phyloP scores from a whole-genome alignment of 1,140 invertebrate species.

The Dreissena rostriformis region DNA sequence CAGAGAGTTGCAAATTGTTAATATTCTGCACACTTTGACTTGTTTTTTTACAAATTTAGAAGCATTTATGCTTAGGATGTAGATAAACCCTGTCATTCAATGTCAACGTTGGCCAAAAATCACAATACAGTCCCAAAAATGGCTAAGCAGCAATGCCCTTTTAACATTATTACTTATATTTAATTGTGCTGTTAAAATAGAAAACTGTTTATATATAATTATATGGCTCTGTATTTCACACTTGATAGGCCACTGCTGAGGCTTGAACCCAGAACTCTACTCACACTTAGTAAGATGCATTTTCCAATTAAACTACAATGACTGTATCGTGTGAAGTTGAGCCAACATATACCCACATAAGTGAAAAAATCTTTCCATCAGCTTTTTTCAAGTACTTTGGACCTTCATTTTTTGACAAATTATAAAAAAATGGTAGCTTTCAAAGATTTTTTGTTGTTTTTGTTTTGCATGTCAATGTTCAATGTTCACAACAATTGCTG shows the following conservation, averaged over 20 bases:
- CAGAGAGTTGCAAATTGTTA: too few relatives aligned
- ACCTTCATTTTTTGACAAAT: constrained; percentile 1
- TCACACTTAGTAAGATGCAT: neutral
- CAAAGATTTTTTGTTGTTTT: neutral
- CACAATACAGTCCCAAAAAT: too few relatives aligned
- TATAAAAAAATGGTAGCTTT: neutral
- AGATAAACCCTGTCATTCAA: too few relatives aligned
- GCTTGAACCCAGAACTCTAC: neutral
- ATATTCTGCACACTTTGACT: too few relatives aligned
- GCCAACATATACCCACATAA: neutral
- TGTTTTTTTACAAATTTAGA: too few relatives aligned
- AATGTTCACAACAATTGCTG: neutral
- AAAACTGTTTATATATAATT: too few relatives aligned
- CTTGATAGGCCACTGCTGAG: neutral
- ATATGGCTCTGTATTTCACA: neutral
- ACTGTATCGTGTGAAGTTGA: neutral
- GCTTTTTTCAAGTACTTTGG: neutral
- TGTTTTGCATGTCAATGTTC: neutral
- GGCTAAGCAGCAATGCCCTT: too few relatives aligned
- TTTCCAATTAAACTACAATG: neutral
- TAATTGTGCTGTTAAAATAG: too few relatives aligned
- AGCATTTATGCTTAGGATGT: too few relatives aligned
- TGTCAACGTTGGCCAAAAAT: too few relatives aligned
- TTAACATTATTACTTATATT: too few relatives aligned
- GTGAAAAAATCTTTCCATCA: neutral